Evolutionary conservation across 2,888 invertebrate genomes (phyloP).

Genomic region (Drosophila basisetae): DNA sequence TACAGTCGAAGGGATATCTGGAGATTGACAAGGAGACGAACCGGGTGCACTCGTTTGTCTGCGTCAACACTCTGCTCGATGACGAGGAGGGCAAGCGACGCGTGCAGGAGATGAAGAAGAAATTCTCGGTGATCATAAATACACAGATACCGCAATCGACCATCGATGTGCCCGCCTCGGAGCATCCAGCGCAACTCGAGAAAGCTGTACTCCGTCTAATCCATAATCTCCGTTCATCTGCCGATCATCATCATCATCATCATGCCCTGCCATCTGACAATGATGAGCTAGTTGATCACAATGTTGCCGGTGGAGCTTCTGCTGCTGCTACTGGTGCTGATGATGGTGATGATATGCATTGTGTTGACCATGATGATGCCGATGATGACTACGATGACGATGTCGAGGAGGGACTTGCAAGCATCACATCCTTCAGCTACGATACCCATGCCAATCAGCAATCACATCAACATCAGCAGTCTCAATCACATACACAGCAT

Average conservation of each 20-base stretch:
- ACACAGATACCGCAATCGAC: conserved; percentile 85
- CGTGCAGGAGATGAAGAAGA: conserved; percentile 92
- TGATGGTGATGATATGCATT: conserved; percentile 25
- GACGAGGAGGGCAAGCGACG: conserved; percentile 90
- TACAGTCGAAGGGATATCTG: conserved; percentile 93
- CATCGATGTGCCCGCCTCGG: conserved; percentile 87
- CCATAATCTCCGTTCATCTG: conserved; percentile 85
- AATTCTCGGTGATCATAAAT: conserved; percentile 90
- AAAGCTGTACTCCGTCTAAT: conserved; percentile 90
- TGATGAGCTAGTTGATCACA: conserved; percentile 33
- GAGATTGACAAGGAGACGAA: conserved; percentile 92
- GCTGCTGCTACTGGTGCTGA: conserved; percentile 10
- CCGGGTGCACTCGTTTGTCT: conserved; percentile 93
- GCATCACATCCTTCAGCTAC: conserved; percentile 29
- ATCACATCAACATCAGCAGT: conserved; percentile 31
- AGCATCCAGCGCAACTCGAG: conserved; percentile 90
- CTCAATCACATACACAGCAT: conserved; percentile 34
- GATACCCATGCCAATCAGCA: conserved; percentile 29
- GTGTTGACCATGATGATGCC: conserved; percentile 1
- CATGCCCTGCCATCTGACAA: conserved; percentile 22
- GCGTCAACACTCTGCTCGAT: conserved; percentile 92
- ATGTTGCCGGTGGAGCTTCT: background rate
- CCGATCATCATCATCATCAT: conserved; percentile 60
- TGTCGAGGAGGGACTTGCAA: conserved; percentile 34
- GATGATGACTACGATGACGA: conserved; percentile 23